These are phyloP conservation scores for Ictidomys tridecemlineatus DNA, from an alignment of 2,113 vertebrate species.

Conservation along the genomic window DNA sequence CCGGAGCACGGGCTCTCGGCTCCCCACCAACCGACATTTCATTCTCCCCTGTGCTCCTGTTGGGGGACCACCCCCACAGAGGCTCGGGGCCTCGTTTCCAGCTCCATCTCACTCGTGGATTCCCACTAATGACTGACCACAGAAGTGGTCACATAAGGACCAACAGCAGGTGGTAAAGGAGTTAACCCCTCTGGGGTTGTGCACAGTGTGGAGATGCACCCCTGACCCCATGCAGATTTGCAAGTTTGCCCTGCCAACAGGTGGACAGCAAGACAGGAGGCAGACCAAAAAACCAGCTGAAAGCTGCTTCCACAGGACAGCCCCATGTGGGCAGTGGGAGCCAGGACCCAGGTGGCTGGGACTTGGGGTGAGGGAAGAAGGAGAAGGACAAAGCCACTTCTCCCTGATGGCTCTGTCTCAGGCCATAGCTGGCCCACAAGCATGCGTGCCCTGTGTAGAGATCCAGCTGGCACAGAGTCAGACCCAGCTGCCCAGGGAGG, in stretches of 20 bases:
- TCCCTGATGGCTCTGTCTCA: accelerated
- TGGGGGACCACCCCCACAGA: background rate
- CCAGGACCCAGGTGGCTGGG: background rate
- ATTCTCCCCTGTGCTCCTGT: background rate
- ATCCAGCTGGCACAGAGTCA: accelerated
- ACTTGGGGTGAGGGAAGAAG: background rate
- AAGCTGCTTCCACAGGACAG: background rate
- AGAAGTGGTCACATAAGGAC: background rate
- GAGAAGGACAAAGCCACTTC: background rate
- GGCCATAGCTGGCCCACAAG: accelerated
- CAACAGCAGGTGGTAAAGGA: background rate
- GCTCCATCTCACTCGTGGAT: accelerated
- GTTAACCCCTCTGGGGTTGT: background rate
- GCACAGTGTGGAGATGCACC: background rate
- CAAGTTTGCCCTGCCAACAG: background rate
- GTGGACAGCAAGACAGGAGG: accelerated
- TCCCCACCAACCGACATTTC: too few species aligned
- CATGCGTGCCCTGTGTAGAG: too few species aligned
- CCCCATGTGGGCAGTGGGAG: too few species aligned
- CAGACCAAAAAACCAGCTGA: accelerated
- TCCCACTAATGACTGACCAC: too few species aligned
- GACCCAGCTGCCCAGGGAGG: accelerated
- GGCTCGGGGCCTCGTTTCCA: too few species aligned
- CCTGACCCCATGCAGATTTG: background rate
- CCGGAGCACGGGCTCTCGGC: accelerated